phyloP scores from a whole-genome alignment of 2,888 invertebrate species.

The Notocelia uddmanniana region DNA sequence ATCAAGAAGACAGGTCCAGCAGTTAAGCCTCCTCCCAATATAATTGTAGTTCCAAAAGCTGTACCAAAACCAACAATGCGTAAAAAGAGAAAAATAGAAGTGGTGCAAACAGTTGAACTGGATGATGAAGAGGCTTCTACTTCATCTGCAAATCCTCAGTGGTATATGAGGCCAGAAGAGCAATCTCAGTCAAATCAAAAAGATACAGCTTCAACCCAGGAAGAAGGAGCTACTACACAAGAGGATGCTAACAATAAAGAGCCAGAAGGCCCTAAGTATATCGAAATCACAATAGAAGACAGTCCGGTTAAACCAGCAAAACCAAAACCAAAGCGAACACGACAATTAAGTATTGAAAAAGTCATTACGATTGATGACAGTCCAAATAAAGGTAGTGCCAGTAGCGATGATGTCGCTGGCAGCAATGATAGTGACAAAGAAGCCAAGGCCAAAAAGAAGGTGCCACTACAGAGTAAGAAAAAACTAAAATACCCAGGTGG shows the following conservation, averaged over 20 bases:
- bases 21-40: conserved; percentile 47
- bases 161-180: conserved; percentile 79
- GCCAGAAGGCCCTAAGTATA: conserved; percentile 61
- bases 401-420: conserved; percentile 48
- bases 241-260: conserved; percentile 73
- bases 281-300: conserved; percentile 80
- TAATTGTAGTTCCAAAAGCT: background rate
- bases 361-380: conserved; percentile 78
- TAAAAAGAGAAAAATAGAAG: conserved; percentile 48
- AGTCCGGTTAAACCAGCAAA: conserved; percentile 70
- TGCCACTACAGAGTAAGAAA: conserved; percentile 71
- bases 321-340: conserved; percentile 55
- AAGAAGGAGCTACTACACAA: conserved; percentile 42
- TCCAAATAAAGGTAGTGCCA: conserved; percentile 62
- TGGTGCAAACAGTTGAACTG: conserved; percentile 69
- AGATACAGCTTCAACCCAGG: background rate
- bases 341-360: conserved; percentile 62
- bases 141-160: conserved; percentile 63
- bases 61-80: background rate
- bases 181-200: conserved; percentile 43
- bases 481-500: conserved; percentile 69
- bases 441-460: conserved; percentile 52
- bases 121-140: conserved; percentile 71
- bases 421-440: conserved; percentile 56
- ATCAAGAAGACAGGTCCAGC: conserved; percentile 59